Evolutionary conservation across 1,140 invertebrate genomes (phyloP).

Genomic region (Onthophagus taurus): DNA sequence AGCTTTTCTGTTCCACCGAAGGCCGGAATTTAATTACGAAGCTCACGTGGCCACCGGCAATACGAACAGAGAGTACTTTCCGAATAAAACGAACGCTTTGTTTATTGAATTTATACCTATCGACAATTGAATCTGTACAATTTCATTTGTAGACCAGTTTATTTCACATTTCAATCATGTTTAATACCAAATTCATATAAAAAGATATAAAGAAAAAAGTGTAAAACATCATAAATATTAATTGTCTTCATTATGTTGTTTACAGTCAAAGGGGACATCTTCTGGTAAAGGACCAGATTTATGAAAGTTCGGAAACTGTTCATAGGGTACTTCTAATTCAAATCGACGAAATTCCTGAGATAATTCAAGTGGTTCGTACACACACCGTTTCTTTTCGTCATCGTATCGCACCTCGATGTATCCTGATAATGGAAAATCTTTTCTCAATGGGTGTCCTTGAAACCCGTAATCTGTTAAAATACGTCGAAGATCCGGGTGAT

Average conservation of each 20-base stretch:
- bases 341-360: constrained; percentile 97
- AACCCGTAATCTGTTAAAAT: constrained; percentile 99
- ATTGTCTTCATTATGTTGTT: background rate
- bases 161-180: no score
- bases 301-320: constrained; percentile 87
- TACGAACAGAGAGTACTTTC: no score
- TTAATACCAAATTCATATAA: no score
- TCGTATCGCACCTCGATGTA: constrained; percentile 98
- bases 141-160: no score
- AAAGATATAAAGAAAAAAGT: no score
- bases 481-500: constrained; percentile 94
- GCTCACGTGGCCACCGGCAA: no score
- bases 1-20: no score
- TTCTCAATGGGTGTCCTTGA: constrained; percentile 96
- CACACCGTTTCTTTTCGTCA: constrained; percentile 90
- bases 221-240: no score
- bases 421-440: constrained; percentile 95
- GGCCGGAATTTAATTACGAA: no score
- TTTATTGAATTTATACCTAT: no score
- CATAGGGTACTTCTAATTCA: constrained; percentile 94
- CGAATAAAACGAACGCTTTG: no score
- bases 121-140: no score
- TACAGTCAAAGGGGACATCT: background rate
- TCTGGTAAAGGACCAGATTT: constrained; percentile 31
- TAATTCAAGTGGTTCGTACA: constrained; percentile 91